Evolutionary conservation across 2,888 invertebrate species (phyloP).

Genomic region (Argyra leucocephala): DNA sequence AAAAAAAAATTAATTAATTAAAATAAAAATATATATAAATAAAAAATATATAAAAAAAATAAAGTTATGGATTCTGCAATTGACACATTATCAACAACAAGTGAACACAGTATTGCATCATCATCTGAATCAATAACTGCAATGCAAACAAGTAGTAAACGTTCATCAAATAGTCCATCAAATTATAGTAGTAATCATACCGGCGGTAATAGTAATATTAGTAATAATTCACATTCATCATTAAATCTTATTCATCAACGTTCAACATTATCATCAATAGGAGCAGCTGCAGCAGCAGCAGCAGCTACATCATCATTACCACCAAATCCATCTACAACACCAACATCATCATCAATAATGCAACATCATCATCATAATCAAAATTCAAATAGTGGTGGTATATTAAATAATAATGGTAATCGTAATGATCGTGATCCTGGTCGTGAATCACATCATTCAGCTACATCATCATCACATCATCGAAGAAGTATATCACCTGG

Average conservation of each 20-base stretch:
- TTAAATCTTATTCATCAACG: constrained; percentile 35
- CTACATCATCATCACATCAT: constrained; percentile 37
- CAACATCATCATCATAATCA: constrained; percentile 6
- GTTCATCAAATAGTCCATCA: constrained; percentile 34
- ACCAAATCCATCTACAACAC: not conserved
- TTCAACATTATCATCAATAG: constrained; percentile 26
- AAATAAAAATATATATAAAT: constrained; percentile 1
- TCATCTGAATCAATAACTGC: constrained; percentile 33
- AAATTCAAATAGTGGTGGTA: not conserved
- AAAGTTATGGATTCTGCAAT: constrained; percentile 48
- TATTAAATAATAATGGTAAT: not conserved
- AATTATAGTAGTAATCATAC: constrained; percentile 38
- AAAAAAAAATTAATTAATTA: not conserved
- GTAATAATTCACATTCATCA: constrained; percentile 28
- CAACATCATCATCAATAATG: not conserved
- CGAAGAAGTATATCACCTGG: constrained; percentile 21
- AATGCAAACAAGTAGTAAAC: constrained; percentile 23
- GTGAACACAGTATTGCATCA: constrained; percentile 50
- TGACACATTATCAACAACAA: constrained; percentile 47
- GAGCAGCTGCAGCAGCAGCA: constrained; percentile 32
- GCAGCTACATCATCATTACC: constrained; percentile 16
- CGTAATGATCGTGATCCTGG: not conserved
- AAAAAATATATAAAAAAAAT: not conserved
- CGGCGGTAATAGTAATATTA: constrained; percentile 22
- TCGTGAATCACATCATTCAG: not conserved